Base-by-base conservation (phyloP, 1,140 invertebrate genomes). In the Musca vetustissima region DNA sequence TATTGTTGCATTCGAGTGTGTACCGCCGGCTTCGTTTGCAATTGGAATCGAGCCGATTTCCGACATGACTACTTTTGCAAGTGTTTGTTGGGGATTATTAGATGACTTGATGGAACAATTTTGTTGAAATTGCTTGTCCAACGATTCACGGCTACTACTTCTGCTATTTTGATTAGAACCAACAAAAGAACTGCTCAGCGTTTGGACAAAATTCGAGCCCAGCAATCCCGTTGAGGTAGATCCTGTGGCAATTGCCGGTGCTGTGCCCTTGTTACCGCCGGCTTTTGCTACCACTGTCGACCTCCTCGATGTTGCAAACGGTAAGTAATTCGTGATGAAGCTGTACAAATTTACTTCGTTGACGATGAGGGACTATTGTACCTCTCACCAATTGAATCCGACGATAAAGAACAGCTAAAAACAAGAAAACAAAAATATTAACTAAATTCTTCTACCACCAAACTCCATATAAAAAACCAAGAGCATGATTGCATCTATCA, bases 321-420 rank as follows among this genome's bases (percentile, higher is more conserved):
- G 69, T 74, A 80, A 21, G 72, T 77, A 80, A 80, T 80, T 80
- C 78, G 78, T 80, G 76, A 74, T 80, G 76, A 77, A 73, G 78
- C 75, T 73, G 28, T 61, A 9, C n/a, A 21, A 19, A 13, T 13
- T 7, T 43, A 43, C 36, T 43, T 13, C 7, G 7, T 43, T 43
- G 36, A 43, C 36, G 36, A 43, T 43, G 36, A 43, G 36, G 36
- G 36, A 11, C 11, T 8, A 43, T 13, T 43, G 36, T 43, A 43
- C 36, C 36, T 43, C 36, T 43, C 36, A 43, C 36, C 36, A 11
- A 43, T 43, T 43, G 36, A 43, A 9, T 43, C 11, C 11, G 6
- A 43, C 36, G 36, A 8, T 13, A 2, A 9, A 43, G 11, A 43
- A 43, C 8, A 43, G 13, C 36, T 43, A 11, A 9, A 43, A 43